Percentiles rank a stretch among this genome's conserved stretches.
Evolutionary conservation across 2,888 invertebrate genomes (phyloP).

Genomic region (Lymantria monacha): DNA sequence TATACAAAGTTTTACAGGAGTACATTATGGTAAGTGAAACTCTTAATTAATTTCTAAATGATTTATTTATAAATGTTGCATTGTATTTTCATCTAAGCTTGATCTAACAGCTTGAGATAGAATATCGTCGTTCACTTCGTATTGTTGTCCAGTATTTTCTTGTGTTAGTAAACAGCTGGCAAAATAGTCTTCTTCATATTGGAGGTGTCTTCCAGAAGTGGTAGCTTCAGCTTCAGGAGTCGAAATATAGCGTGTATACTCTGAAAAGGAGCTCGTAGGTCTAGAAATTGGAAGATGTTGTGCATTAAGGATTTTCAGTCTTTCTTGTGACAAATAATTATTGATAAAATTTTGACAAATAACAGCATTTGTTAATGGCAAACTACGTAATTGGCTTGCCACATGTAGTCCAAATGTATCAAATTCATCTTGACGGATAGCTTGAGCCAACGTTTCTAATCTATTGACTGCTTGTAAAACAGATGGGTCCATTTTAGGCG

Average conservation of each 20-base stretch:
- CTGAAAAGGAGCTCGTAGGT: slow-evolving; percentile 31
- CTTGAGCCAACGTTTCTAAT: slow-evolving; percentile 25
- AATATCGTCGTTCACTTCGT: slow-evolving; percentile 6
- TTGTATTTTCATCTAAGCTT: slow-evolving; percentile 24
- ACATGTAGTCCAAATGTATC: slow-evolving; percentile 28
- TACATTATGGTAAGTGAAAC: slow-evolving; percentile 34
- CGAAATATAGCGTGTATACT: slow-evolving; percentile 27
- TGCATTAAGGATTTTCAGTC: background rate
- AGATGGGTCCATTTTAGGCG: slow-evolving; percentile 29
- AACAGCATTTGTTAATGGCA: slow-evolving; percentile 9
- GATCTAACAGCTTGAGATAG: slow-evolving; percentile 40
- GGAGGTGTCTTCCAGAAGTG: slow-evolving; percentile 34
- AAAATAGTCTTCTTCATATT: slow-evolving; percentile 47
- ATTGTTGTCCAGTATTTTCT: slow-evolving; percentile 33
- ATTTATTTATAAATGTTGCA: slow-evolving; percentile 34
- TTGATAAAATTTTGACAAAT: slow-evolving; percentile 37
- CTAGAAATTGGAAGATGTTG: slow-evolving; percentile 26
- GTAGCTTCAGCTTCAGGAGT: slow-evolving; percentile 33
- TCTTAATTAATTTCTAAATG: slow-evolving; percentile 34
- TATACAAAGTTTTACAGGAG: slow-evolving; percentile 31
- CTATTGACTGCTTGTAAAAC: slow-evolving; percentile 29
- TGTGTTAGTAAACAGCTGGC: slow-evolving; percentile 42
- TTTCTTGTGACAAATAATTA: slow-evolving; percentile 30
- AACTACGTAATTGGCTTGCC: slow-evolving; percentile 37
- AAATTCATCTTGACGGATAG: slow-evolving; percentile 34